phyloP scores from a whole-genome alignment of 2,888 invertebrate genomes.

The Amblyteles armatorius region DNA sequence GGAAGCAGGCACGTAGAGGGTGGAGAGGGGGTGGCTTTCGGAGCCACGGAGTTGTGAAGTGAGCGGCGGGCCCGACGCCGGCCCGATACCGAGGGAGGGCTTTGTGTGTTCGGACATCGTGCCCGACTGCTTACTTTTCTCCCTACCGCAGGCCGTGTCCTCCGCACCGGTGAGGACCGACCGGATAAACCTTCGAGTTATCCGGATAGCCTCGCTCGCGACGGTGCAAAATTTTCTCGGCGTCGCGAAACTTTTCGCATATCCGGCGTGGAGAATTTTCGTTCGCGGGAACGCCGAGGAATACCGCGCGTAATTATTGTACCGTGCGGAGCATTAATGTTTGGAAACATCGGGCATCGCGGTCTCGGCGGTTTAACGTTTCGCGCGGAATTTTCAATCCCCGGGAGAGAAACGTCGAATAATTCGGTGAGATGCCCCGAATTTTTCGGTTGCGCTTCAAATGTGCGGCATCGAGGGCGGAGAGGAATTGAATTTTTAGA shows the following conservation, averaged over 20 bases:
- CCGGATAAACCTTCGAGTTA: slow-evolving; percentile 26
- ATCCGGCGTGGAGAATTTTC: not conserved
- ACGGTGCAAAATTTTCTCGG: not conserved
- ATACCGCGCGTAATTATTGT: not conserved
- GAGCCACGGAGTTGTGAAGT: not conserved
- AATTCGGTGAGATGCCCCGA: no score
- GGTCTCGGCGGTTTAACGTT: not conserved
- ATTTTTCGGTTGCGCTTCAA: no score
- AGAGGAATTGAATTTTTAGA: no score
- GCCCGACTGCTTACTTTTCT: slow-evolving; percentile 55
- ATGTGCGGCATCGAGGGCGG: no score
- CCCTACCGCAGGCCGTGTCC: slow-evolving; percentile 38
- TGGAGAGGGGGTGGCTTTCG: not conserved
- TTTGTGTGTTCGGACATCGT: slow-evolving; percentile 44
- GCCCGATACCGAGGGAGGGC: slow-evolving; percentile 38
- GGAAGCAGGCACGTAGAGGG: not conserved
- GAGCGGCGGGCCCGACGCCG: slow-evolving; percentile 2
- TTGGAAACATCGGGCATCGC: not conserved
- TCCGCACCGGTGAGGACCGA: not conserved
- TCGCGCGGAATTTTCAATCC: no score
- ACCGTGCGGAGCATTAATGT: no score
- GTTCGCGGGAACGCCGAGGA: not conserved
- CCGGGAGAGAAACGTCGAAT: no score
- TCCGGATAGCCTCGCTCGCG: not conserved
- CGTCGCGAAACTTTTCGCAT: slow-evolving; percentile 1